Base-by-base conservation (phyloP, 2,888 invertebrate genomes). In the Entomobrya proxima region DNA sequence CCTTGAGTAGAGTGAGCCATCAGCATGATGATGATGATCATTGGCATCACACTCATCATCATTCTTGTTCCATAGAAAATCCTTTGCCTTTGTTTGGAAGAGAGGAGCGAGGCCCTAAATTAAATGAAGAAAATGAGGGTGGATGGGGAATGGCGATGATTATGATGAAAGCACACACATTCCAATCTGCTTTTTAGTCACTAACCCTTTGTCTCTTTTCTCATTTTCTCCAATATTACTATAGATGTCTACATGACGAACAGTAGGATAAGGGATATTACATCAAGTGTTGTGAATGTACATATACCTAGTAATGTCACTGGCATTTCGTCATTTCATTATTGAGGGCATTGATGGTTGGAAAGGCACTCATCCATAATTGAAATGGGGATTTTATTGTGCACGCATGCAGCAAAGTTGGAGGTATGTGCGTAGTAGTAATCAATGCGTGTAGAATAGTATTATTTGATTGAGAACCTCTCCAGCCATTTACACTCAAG, bases 131-230 rank as follows among this genome's bases (percentile, higher is more conserved):
- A 18, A 67, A 78, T 78, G 64, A 67, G 61, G 77, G 55, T 37
- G 32, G 74, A 67, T 18, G 7, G 18, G 21, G 15, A 18, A 37
- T 72, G 72, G 47, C 21, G 67, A 44, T 50, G 74, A 61, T 75
- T 37, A 50, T 72, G 80, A 81, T 72, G 72, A 52, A 81, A 72
- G 55, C 55, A 81, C n/a, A n/a, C n/a, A 21, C 80, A 81, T 81
- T 81, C 80, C 80, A 55, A 52, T 21, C 61, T 75, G 32, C 50
- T 79, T 79, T 72, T 82, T 75, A 81, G 80, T 75, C 64, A 74
- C 55, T 50, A 82, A 74, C 82, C 82, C 75, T 82, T 82, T 82
- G 82, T 75, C 75, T 74, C 64, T 75, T 58, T 76, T 76, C 52
- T 76, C 40, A 40, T 76, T 75, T 75, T 52, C 75, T 27, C 52